Evolutionary conservation across 2,113 vertebrate genomes (phyloP).

Genomic region (Platichthys flesus): DNA sequence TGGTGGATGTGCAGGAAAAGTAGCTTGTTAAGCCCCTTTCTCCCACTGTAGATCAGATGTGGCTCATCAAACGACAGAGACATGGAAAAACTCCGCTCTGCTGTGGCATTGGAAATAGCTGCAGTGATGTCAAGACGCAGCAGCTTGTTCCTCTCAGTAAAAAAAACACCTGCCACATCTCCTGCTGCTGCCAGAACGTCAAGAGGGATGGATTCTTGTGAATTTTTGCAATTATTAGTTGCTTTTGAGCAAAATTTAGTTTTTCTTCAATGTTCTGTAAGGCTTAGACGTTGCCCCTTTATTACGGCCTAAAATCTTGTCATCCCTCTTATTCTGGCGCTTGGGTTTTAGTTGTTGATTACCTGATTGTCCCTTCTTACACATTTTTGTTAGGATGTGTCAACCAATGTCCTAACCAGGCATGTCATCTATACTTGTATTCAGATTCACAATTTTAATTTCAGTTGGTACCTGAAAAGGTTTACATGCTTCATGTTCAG

Average conservation of each 20-base stretch:
- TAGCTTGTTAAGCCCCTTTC: background rate
- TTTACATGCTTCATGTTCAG: too few relatives aligned
- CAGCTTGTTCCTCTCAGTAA: background rate
- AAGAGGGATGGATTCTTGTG: background rate
- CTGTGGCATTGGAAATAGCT: background rate
- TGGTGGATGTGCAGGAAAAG: background rate
- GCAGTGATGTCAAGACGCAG: too few relatives aligned
- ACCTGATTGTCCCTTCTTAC: too few relatives aligned
- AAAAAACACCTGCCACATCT: too few relatives aligned
- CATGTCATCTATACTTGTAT: too few relatives aligned
- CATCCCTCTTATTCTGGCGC: background rate
- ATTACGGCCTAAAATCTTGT: background rate
- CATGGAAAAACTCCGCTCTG: background rate
- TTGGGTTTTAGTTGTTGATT: too few relatives aligned
- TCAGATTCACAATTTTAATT: too few relatives aligned
- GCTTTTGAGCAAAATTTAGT: background rate
- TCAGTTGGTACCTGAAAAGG: too few relatives aligned
- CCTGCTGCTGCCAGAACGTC: background rate
- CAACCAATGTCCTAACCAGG: too few relatives aligned
- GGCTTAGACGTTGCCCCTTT: background rate
- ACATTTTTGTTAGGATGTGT: too few relatives aligned
- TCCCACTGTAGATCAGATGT: too few relatives aligned
- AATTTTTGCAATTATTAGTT: background rate
- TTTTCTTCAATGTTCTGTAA: background rate
- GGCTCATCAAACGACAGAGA: too few relatives aligned